These are phyloP conservation scores for Catagonus wagneri DNA, from an alignment of 2,113 vertebrate species.

Conservation along the genomic window DNA sequence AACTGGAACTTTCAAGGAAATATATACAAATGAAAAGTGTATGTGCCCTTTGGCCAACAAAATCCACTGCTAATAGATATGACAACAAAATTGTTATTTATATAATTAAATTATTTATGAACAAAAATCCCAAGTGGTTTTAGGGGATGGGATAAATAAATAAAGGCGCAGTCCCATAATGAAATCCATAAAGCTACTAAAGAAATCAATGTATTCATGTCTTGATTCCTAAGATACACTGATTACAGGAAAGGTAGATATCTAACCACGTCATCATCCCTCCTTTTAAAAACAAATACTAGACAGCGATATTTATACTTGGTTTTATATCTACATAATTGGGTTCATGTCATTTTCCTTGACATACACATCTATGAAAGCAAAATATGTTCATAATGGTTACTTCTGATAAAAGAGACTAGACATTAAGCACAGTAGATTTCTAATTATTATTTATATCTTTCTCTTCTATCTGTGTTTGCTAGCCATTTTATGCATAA, in stretches of 20 bases:
- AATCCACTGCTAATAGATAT: background rate
- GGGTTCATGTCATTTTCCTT: background rate
- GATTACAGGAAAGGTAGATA: background rate
- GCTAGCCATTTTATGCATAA: background rate
- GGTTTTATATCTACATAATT: background rate
- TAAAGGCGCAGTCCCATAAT: background rate
- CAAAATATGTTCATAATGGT: background rate
- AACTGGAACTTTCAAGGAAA: background rate
- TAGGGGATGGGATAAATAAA: background rate
- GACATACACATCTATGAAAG: background rate
- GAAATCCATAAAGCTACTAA: background rate
- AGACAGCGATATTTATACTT: background rate
- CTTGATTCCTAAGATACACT: background rate
- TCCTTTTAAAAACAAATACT: background rate
- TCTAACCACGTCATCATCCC: background rate
- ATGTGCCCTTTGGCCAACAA: background rate
- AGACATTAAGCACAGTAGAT: background rate
- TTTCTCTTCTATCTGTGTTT: background rate
- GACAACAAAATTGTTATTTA: background rate
- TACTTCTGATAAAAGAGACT: background rate
- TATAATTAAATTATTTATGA: background rate
- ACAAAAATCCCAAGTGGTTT: background rate
- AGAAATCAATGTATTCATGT: background rate
- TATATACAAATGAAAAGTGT: background rate
- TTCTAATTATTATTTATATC: background rate